phyloP scores from a whole-genome alignment of 2,113 vertebrate species.

The Sprattus sprattus region DNA sequence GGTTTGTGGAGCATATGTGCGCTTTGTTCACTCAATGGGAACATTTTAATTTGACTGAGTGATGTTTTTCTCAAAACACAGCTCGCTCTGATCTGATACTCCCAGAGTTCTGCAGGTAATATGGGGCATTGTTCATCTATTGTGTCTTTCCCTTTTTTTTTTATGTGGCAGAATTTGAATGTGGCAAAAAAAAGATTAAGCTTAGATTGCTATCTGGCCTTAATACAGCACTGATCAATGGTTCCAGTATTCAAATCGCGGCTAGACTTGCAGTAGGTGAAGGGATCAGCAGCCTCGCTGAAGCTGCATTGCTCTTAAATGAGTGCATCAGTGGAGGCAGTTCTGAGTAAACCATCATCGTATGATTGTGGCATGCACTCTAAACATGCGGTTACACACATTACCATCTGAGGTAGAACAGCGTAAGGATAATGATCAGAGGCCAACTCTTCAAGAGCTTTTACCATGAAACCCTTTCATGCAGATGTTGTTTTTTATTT shows the following conservation, averaged over 20 bases:
- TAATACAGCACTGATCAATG: not conserved
- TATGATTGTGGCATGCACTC: not conserved
- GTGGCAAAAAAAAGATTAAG: not conserved
- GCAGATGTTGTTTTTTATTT: not conserved
- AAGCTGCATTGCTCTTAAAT: not conserved
- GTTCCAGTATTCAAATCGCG: not conserved
- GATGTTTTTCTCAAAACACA: slow-evolving; percentile 66
- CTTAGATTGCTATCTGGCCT: not conserved
- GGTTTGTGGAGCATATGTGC: slow-evolving; percentile 55
- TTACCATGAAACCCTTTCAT: not conserved
- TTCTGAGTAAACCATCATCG: not conserved
- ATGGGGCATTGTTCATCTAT: not conserved
- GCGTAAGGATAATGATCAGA: slow-evolving; percentile 8
- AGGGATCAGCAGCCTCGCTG: not conserved
- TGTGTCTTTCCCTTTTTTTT: not conserved
- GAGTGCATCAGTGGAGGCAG: not conserved
- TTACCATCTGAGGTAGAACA: not conserved
- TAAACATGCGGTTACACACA: not conserved
- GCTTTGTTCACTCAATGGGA: slow-evolving; percentile 65
- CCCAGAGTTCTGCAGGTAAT: not conserved
- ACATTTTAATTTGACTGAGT: slow-evolving; percentile 67
- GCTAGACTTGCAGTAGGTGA: not conserved
- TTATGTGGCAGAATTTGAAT: not conserved
- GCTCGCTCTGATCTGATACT: slow-evolving; percentile 56
- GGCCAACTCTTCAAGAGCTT: slow-evolving; percentile 6